A percentile compares a stretch with the other conserved stretches of the same genome.
Evolutionary conservation across 2,797 vertebrate species (phyloP).

Genomic region (Sebastes iracundus): DNA sequence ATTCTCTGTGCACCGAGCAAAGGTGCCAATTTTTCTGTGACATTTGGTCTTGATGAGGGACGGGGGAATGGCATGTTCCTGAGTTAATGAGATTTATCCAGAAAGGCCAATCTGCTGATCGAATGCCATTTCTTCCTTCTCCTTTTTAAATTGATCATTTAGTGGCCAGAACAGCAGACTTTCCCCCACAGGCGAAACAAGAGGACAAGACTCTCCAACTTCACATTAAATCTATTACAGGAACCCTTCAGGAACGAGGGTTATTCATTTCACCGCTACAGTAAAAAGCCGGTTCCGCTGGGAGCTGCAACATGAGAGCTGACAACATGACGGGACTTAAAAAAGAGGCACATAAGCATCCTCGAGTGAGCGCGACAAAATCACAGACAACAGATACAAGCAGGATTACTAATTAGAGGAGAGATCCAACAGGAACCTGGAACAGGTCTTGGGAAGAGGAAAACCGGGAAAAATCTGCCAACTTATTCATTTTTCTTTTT

Average conservation of each 20-base stretch:
- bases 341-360: not conserved
- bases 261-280: not conserved
- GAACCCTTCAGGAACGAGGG: not conserved
- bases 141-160: slow-evolving; percentile 67
- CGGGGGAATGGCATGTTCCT: slow-evolving; percentile 60
- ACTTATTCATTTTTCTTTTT: not conserved
- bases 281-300: not conserved
- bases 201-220: slow-evolving; percentile 15
- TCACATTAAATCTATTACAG: slow-evolving; percentile 18
- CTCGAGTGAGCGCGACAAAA: not conserved
- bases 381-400: not conserved
- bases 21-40: slow-evolving; percentile 66
- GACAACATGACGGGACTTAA: not conserved
- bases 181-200: slow-evolving; percentile 46
- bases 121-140: slow-evolving; percentile 68
- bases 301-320: not conserved
- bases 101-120: slow-evolving; percentile 77
- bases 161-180: slow-evolving; percentile 42
- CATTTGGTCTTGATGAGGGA: slow-evolving; percentile 73
- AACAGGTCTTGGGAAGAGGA: not conserved
- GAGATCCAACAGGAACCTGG: not conserved
- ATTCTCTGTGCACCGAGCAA: slow-evolving; percentile 55
- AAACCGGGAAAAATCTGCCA: not conserved
- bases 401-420: not conserved
- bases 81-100: slow-evolving; percentile 75